These are phyloP conservation scores for Caenorhabditis wallacei DNA, from an alignment of 2,888 invertebrate species.

Conservation along the genomic window DNA sequence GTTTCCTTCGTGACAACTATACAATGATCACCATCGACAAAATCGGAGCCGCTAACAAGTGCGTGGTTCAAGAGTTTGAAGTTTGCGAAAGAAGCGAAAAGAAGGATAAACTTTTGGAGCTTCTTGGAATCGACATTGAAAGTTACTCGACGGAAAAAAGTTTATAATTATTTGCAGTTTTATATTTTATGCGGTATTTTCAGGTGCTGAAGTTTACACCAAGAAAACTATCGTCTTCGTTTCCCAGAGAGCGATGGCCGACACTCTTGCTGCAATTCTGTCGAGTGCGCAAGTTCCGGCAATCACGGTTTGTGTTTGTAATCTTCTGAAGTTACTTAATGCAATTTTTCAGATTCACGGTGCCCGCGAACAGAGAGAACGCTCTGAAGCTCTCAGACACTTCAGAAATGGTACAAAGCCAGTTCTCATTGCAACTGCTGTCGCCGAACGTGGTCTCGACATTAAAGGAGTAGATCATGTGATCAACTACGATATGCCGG, in stretches of 20 bases:
- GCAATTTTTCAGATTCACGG: conserved; percentile 87
- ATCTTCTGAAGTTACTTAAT: no score
- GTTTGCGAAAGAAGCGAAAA: conserved; percentile 87
- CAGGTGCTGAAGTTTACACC: conserved; percentile 66
- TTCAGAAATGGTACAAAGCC: conserved; percentile 85
- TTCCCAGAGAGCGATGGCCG: conserved; percentile 92
- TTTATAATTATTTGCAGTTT: not conserved
- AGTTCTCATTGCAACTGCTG: conserved; percentile 92
- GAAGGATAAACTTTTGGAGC: conserved; percentile 88
- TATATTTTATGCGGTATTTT: conserved; percentile 9
- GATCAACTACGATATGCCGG: conserved; percentile 85
- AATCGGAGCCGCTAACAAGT: conserved; percentile 94
- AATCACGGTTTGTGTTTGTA: conserved; percentile 85
- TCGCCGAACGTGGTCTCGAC: conserved; percentile 90
- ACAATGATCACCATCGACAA: conserved; percentile 93
- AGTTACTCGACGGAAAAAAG: conserved; percentile 59
- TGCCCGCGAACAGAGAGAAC: conserved; percentile 85
- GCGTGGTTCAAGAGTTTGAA: conserved; percentile 88
- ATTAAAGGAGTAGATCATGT: conserved; percentile 84
- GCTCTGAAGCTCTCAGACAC: conserved; percentile 88
- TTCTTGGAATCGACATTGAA: conserved; percentile 85
- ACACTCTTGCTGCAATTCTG: conserved; percentile 91
- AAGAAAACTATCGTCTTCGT: conserved; percentile 89
- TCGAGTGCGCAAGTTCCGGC: conserved; percentile 89
- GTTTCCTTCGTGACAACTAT: conserved; percentile 88